A percentile compares a stretch with the other conserved stretches of the same genome.
phyloP scores from a whole-genome alignment of 2,113 vertebrate species.

The Leptodactylus fuscus region DNA sequence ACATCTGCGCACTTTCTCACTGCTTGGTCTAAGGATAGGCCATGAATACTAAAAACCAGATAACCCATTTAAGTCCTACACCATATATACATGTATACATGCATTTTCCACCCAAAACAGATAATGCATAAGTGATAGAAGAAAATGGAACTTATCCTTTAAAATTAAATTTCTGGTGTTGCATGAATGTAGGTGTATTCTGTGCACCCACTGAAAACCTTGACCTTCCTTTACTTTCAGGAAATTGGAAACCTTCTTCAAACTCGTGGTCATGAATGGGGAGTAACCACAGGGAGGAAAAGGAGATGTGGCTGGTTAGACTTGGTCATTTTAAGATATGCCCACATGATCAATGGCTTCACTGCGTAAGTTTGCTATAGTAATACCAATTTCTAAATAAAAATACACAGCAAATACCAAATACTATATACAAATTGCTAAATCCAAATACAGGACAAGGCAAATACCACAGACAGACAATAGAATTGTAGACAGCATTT shows the following conservation, averaged over 20 bases:
- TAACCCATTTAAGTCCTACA: too few relatives aligned
- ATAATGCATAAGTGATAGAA: too few relatives aligned
- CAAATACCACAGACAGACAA: too few relatives aligned
- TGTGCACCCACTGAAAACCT: background rate
- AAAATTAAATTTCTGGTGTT: too few relatives aligned
- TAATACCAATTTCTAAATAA: background rate
- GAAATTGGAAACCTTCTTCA: conserved; percentile 91
- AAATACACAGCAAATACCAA: background rate
- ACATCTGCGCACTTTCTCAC: too few relatives aligned
- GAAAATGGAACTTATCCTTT: too few relatives aligned
- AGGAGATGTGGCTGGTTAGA: conserved; percentile 97
- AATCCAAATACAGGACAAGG: too few relatives aligned
- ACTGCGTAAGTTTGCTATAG: conserved; percentile 84
- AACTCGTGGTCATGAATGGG: conserved; percentile 92
- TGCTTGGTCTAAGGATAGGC: too few relatives aligned
- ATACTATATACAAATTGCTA: too few relatives aligned
- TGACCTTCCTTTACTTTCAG: conserved; percentile 64
- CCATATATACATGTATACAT: too few relatives aligned
- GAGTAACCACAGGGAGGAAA: conserved; percentile 95
- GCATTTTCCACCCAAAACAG: too few relatives aligned
- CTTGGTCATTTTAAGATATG: conserved; percentile 92
- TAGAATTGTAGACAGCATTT: background rate
- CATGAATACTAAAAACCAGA: too few relatives aligned
- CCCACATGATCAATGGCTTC: conserved; percentile 98
- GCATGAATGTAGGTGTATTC: background rate